Conservation (phyloP, 2,113 vertebrate species). For the Pantherophis guttatus region DNA sequence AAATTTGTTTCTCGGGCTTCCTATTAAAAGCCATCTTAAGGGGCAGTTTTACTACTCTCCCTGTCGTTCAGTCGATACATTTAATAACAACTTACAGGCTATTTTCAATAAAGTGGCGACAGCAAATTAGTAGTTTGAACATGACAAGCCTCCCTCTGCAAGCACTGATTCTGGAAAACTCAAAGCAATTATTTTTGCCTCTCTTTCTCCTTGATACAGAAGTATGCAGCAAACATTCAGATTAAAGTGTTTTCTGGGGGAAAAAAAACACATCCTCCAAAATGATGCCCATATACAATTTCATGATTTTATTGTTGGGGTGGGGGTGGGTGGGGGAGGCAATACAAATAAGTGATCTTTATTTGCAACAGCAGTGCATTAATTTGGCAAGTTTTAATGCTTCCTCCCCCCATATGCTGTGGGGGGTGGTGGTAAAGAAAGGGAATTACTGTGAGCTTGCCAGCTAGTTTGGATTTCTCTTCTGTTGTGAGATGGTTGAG, state of each 20-base stretch:
- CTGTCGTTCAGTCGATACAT: constrained; percentile 88
- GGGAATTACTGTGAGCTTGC: constrained; percentile 50
- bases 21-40: constrained; percentile 91
- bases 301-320: constrained; percentile 70
- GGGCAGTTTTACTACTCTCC: constrained; percentile 87
- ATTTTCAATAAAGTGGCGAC: constrained; percentile 86
- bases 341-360: constrained; percentile 70
- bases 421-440: constrained; percentile 49
- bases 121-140: constrained; percentile 87
- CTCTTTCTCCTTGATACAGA: constrained; percentile 59
- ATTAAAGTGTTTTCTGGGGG: constrained; percentile 71
- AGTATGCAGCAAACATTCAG: constrained; percentile 73
- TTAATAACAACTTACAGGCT: constrained; percentile 89
- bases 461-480: constrained; percentile 54
- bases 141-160: constrained; percentile 83
- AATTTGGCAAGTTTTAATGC: constrained; percentile 66
- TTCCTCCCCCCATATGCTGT: constrained; percentile 43
- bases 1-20: constrained; percentile 95
- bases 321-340: constrained; percentile 47
- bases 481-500: constrained; percentile 53
- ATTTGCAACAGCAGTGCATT: constrained; percentile 67
- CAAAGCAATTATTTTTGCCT: constrained; percentile 75
- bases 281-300: constrained; percentile 69
- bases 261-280: constrained; percentile 61
- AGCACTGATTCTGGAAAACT: constrained; percentile 79